Conservation (phyloP, 2,888 invertebrate species). For the Protodeltote pygarga region DNA sequence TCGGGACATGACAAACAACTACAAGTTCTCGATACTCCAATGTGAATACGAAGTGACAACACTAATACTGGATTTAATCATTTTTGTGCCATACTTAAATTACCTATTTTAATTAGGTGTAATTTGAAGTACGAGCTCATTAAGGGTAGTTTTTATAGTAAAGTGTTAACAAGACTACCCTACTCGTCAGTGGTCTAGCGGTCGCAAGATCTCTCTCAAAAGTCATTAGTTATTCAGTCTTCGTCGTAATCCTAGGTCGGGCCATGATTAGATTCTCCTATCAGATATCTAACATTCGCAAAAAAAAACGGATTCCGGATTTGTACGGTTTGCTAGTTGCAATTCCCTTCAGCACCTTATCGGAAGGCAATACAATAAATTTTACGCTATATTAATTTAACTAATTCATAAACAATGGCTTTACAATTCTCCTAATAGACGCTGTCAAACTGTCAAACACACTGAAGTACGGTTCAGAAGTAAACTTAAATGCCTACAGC, state of each 20-base stretch:
- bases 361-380: slow-evolving; percentile 18
- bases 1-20: slow-evolving; percentile 63
- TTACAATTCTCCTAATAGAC: slow-evolving; percentile 29
- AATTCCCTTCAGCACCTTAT: too few relatives aligned
- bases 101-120: slow-evolving; percentile 29
- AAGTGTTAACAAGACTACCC: slow-evolving; percentile 25
- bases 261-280: too few relatives aligned
- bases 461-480: slow-evolving; percentile 37
- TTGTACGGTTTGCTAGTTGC: too few relatives aligned
- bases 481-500: slow-evolving; percentile 43
- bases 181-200: too few relatives aligned
- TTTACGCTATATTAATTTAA: slow-evolving; percentile 14
- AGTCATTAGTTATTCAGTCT: slow-evolving; percentile 16
- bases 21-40: slow-evolving; percentile 53
- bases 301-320: too few relatives aligned
- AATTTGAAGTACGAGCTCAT: slow-evolving; percentile 1
- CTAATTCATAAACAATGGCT: slow-evolving; percentile 25
- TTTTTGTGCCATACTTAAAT: too few relatives aligned
- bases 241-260: too few relatives aligned
- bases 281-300: too few relatives aligned
- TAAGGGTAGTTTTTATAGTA: slow-evolving; percentile 8
- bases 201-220: too few relatives aligned
- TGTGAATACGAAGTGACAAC: slow-evolving; percentile 42
- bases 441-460: slow-evolving; percentile 30
- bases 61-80: slow-evolving; percentile 20